A percentile compares a stretch with the other conserved stretches of the same genome.
Conservation (phyloP, 2,797 vertebrate species). For the Ceryle rudis region DNA sequence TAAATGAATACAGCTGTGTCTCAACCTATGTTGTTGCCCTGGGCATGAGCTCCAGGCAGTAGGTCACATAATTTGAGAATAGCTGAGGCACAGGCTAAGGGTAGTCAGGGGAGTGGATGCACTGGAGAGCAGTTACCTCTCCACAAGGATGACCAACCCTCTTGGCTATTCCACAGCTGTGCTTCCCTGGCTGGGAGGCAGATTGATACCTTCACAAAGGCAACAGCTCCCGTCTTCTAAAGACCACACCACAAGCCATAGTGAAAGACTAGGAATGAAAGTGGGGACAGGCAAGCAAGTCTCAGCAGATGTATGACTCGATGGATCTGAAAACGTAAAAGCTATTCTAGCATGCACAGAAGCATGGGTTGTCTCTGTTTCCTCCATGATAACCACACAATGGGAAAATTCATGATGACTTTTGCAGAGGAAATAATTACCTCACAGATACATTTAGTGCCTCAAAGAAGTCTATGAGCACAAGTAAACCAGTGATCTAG, state of each 20-base stretch:
- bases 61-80: neutral
- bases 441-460: neutral
- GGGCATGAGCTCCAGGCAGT: neutral
- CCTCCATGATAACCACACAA: neutral
- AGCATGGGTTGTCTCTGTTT: neutral
- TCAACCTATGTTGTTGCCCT: neutral
- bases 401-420: neutral
- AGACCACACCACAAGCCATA: neutral
- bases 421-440: neutral
- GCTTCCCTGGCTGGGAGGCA: neutral
- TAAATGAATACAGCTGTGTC: neutral
- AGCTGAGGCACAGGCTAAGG: rapidly evolving
- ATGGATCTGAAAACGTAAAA: neutral
- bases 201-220: neutral
- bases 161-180: neutral
- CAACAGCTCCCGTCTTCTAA: neutral
- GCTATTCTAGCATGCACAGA: neutral
- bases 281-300: neutral
- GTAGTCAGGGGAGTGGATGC: neutral
- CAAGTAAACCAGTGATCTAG: neutral
- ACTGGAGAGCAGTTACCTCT: neutral
- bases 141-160: neutral
- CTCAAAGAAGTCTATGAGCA: neutral
- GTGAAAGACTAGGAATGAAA: neutral
- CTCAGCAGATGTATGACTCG: neutral